A percentile compares a stretch with the other conserved stretches of the same genome.
Conservation (phyloP, 2,888 invertebrate species). For the Prosopocoilus inquinatus region DNA sequence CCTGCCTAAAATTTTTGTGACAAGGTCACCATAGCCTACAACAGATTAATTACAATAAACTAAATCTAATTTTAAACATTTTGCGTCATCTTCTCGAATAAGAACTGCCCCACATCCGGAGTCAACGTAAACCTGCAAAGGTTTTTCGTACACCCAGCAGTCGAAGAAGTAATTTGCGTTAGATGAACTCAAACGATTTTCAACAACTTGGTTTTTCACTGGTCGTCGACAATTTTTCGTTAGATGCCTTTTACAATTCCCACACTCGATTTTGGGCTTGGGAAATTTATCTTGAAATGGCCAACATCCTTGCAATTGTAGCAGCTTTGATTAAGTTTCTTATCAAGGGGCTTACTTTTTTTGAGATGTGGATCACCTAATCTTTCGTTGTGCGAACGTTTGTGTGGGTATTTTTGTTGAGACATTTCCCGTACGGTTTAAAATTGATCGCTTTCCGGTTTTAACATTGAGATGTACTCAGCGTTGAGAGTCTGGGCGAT, state of each 20-base stretch:
- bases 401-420: background rate
- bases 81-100: conserved; percentile 4
- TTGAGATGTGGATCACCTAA: too few relatives aligned
- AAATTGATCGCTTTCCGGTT: background rate
- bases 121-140: conserved; percentile 7
- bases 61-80: background rate
- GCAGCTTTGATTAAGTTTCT: background rate
- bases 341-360: too few relatives aligned
- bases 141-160: conserved; percentile 3
- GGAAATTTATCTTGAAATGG: background rate
- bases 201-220: conserved; percentile 2
- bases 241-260: background rate
- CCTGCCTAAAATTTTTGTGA: conserved; percentile 1
- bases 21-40: background rate
- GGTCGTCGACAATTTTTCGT: background rate
- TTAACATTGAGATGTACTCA: conserved; percentile 11
- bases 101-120: conserved; percentile 11
- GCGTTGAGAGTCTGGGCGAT: conserved; percentile 12
- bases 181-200: background rate
- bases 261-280: conserved; percentile 1
- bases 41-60: background rate
- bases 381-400: too few relatives aligned
- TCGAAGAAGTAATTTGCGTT: conserved; percentile 5
- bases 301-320: background rate
- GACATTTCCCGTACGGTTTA: background rate